Evolutionary conservation across 2,113 vertebrate genomes (phyloP).

Genomic region (Pica pica): DNA sequence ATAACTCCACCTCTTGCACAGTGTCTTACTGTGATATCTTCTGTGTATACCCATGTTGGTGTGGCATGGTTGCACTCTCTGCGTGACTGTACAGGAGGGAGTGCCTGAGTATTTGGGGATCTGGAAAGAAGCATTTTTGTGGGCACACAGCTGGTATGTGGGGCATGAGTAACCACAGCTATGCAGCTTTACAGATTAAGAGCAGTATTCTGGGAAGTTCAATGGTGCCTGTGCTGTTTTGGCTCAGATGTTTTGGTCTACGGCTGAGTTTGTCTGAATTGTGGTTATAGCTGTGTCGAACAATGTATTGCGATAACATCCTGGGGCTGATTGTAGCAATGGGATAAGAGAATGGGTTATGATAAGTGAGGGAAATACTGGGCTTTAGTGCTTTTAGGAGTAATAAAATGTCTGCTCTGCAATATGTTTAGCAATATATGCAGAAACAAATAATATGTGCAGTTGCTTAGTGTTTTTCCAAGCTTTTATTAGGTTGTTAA

Average conservation of each 20-base stretch:
- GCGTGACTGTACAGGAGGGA: background rate
- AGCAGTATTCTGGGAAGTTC: background rate
- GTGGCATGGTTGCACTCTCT: background rate
- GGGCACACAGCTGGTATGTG: background rate
- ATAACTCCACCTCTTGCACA: background rate
- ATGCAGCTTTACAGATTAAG: background rate
- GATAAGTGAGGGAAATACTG: background rate
- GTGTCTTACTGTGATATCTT: background rate
- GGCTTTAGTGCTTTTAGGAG: background rate
- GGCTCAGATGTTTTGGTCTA: background rate
- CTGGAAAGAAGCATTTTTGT: background rate
- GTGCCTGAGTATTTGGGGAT: background rate
- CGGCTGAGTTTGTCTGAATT: background rate
- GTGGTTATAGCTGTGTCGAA: background rate
- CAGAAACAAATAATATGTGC: background rate
- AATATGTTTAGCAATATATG: background rate
- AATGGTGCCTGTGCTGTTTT: background rate
- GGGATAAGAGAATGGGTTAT: background rate
- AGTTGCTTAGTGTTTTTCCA: background rate
- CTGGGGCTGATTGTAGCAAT: background rate
- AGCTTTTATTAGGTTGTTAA: background rate
- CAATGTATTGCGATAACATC: background rate
- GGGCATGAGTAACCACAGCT: background rate
- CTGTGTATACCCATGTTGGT: background rate
- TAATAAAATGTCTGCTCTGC: background rate